A percentile compares a stretch with the other conserved stretches of the same genome.
Conservation (phyloP, 2,113 vertebrate genomes). For the Rhinichthys klamathensis region DNA sequence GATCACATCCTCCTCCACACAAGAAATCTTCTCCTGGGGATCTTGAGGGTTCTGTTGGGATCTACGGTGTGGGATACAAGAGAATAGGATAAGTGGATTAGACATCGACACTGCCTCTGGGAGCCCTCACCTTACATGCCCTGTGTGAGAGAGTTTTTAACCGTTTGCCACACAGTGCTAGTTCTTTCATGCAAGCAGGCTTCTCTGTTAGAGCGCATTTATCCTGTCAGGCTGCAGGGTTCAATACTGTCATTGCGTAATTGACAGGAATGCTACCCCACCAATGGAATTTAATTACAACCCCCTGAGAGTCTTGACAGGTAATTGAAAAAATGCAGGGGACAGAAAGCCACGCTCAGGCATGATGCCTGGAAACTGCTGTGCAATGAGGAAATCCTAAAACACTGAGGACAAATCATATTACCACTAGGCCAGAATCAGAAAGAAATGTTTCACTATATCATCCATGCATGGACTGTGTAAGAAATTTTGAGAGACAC, state of each 20-base stretch:
- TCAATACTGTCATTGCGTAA: conserved; percentile 18
- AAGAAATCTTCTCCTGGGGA: conserved; percentile 4
- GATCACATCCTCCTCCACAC: conserved; percentile 1
- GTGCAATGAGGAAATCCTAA: conserved; percentile 4
- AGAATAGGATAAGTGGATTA: conserved; percentile 35
- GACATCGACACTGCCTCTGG: conserved; percentile 6
- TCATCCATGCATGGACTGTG: background rate
- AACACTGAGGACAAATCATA: conserved; percentile 15
- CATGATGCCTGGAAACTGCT: background rate
- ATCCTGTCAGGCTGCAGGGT: background rate
- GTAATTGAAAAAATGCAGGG: conserved; percentile 9
- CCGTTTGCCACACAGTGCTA: background rate
- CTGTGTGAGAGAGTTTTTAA: conserved; percentile 14
- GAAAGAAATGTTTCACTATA: background rate
- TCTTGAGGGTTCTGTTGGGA: conserved; percentile 36
- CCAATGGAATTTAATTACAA: conserved; percentile 39
- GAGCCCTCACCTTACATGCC: conserved; percentile 17
- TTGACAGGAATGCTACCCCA: conserved; percentile 15
- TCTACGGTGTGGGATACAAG: conserved; percentile 1
- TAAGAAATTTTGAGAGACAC: background rate
- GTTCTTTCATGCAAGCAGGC: background rate
- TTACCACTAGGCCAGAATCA: background rate
- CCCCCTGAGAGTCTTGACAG: conserved; percentile 19
- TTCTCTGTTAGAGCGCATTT: background rate
- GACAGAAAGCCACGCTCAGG: background rate